Conservation (phyloP, 1,140 invertebrate genomes). For the Bombus confusus region DNA sequence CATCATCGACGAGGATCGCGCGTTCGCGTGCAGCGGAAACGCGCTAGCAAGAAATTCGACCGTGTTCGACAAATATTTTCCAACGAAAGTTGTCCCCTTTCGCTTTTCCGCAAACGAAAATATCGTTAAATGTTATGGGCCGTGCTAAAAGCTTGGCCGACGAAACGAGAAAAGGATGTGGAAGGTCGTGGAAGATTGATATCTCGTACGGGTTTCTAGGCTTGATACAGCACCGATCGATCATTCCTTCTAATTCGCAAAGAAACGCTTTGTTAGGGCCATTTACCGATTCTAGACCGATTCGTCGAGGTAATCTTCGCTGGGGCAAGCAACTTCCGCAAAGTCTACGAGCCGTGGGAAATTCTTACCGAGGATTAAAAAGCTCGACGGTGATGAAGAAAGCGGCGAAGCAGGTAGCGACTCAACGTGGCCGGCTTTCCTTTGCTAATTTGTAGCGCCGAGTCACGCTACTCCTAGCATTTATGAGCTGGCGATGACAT, state of each 20-base stretch:
- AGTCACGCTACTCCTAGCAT: conserved; percentile 30
- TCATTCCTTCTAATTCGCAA: background rate
- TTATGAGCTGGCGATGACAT: conserved; percentile 19
- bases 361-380: conserved; percentile 1
- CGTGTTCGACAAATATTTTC: conserved; percentile 34
- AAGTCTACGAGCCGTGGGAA: background rate
- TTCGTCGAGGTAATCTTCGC: background rate
- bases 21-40: background rate
- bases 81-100: background rate
- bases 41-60: conserved; percentile 22
- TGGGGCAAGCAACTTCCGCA: too few species aligned
- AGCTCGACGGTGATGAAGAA: background rate
- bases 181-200: background rate
- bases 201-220: background rate
- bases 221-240: background rate
- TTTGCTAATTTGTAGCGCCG: background rate
- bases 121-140: conserved; percentile 4
- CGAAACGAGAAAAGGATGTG: too few species aligned
- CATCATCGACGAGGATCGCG: conserved; percentile 4
- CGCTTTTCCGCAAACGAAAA: background rate
- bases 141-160: background rate
- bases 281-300: background rate
- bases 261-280: background rate
- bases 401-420: background rate
- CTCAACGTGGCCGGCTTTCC: conserved; percentile 5